Evolutionary conservation across 2,888 invertebrate genomes (phyloP), one percentile per base, ranked within the genome.

Genomic region (Carabus problematicus): DNA sequence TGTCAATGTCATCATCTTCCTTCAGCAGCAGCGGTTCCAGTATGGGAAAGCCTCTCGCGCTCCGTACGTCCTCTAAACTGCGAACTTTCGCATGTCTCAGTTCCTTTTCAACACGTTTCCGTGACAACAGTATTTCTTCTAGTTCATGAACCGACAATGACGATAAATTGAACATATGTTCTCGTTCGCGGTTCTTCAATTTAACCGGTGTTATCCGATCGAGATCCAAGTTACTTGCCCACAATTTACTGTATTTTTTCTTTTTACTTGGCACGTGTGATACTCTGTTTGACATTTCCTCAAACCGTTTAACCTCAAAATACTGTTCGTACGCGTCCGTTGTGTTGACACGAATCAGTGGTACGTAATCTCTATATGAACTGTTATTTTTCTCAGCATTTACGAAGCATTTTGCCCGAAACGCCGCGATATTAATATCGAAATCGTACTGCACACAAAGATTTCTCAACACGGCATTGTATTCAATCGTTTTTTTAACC

Each of bases 1-100:
- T 74, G 72, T 75, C 76, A 75, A 76, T 79, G 72, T 78, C 75
- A 39, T 80, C 73, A 66, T 85, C 83, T 73, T 84, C 84, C 78
- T 86, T 82, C 70, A 87, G 80, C 43, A 84, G 75, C 68, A 84
- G 74, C 47, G 85, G 85, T 76, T 85, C 85, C 69, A 85, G 78
- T 69, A 86, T 78, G 64, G 85, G 75, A 11, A 83, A 75, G 73
- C 82, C 82, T 19, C 74, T 71, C 68, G 75, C 72, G 1, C 54
- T n/a, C 11, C 61, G 66, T 40, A n/a, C 70, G 63, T 59, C 72
- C 70, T 54, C 62, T 61, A 49, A 64, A 67, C 16, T 64, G 45
- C 54, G 41, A 56, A 56, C 45, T 68, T 67, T 71, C 49, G 43
- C 49, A 29, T 29, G 29, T 70, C 45, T 47, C 40, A 52, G 66